Conservation (phyloP, 2,113 vertebrate species). For the Neolamprologus sp. region DNA sequence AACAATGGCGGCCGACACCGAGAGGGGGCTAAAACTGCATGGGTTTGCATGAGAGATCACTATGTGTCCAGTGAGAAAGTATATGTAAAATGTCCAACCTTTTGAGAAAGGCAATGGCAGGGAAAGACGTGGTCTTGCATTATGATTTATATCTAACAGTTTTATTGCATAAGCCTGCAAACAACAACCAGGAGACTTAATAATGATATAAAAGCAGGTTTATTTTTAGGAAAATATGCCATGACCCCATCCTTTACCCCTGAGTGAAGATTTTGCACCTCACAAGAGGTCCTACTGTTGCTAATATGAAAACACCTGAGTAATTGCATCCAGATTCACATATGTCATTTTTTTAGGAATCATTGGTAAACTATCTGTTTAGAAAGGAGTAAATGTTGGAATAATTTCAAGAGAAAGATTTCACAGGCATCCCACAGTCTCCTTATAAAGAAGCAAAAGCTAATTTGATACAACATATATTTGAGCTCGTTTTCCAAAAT, state of each 20-base stretch:
- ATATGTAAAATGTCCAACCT: background rate
- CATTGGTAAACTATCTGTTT: background rate
- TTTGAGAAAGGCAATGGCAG: background rate
- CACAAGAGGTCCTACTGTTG: background rate
- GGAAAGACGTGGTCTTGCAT: background rate
- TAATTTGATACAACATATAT: background rate
- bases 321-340: background rate
- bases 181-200: background rate
- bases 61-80: background rate
- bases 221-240: background rate
- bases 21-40: background rate
- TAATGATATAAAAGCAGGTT: background rate
- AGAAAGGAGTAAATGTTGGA: background rate
- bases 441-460: background rate
- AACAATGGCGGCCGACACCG: background rate
- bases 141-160: background rate
- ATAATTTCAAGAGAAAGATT: conserved; percentile 5
- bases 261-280: background rate
- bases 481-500: background rate
- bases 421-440: background rate
- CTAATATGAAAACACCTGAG: background rate
- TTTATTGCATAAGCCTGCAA: background rate
- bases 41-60: background rate
- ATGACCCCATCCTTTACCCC: background rate
- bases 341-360: background rate